Evolutionary conservation across 2,797 vertebrate species (phyloP).

Genomic region (Microctenopoma stevenorrisi): DNA sequence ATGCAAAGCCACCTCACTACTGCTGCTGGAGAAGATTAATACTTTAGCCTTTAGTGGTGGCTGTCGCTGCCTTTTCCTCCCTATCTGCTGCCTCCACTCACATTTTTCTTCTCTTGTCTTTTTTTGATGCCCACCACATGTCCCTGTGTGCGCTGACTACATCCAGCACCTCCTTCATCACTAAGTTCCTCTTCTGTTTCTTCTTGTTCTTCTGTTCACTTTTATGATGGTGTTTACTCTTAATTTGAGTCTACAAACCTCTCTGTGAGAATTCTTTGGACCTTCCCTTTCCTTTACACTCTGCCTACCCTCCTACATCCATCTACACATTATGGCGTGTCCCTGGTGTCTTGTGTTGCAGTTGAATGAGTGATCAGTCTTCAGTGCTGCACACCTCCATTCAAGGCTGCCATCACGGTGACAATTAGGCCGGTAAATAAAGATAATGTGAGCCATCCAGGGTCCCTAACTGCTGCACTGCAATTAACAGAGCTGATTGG

Average conservation of each 20-base stretch:
- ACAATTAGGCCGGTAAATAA: constrained; percentile 82
- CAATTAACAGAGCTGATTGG: constrained; percentile 75
- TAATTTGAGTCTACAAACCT: constrained; percentile 30
- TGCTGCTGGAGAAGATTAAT: constrained; percentile 49
- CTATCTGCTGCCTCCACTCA: constrained; percentile 43
- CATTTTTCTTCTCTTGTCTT: constrained; percentile 26
- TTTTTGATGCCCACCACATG: background rate
- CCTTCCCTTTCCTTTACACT: constrained; percentile 8
- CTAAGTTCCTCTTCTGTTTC: background rate
- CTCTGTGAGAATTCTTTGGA: constrained; percentile 11
- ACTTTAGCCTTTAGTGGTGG: constrained; percentile 39
- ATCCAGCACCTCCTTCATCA: background rate
- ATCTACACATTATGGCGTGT: constrained; percentile 29
- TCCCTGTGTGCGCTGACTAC: background rate
- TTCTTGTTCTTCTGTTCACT: background rate
- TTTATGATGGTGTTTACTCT: constrained; percentile 5
- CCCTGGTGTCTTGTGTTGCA: constrained; percentile 57
- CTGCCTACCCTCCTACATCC: constrained; percentile 8
- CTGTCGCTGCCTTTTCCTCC: constrained; percentile 37
- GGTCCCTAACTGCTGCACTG: constrained; percentile 70
- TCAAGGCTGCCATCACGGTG: constrained; percentile 66
- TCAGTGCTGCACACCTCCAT: constrained; percentile 54
- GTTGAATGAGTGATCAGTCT: constrained; percentile 66
- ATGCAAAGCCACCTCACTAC: constrained; percentile 29
- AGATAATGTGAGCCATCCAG: constrained; percentile 74